Percentiles rank a stretch among this genome's conserved stretches.
These are phyloP conservation scores for Pitta sordida DNA, from an alignment of 2,113 vertebrate genomes.

Conservation along the genomic window DNA sequence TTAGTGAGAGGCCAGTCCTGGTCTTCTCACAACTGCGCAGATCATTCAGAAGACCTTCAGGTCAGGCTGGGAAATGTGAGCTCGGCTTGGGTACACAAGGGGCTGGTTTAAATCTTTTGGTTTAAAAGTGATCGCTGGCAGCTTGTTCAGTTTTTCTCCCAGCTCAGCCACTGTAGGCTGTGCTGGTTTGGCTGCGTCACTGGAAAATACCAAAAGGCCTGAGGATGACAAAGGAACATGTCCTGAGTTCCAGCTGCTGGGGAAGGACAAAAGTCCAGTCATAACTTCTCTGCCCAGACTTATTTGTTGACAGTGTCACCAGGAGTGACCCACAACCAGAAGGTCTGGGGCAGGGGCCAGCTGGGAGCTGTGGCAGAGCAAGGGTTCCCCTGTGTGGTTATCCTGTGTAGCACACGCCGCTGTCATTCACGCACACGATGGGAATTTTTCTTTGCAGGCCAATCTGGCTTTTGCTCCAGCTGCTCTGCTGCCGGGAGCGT, in stretches of 20 bases:
- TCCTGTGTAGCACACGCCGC: fast-evolving
- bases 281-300: background rate
- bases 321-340: background rate
- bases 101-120: background rate
- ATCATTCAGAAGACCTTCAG: background rate
- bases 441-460: conserved; percentile 64
- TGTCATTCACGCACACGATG: fast-evolving
- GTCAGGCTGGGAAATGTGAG: background rate
- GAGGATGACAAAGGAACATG: conserved; percentile 19
- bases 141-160: background rate
- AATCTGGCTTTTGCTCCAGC: conserved; percentile 75
- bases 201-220: conserved; percentile 55
- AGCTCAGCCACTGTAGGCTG: background rate
- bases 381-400: conserved; percentile 32
- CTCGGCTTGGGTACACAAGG: background rate
- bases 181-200: conserved; percentile 28
- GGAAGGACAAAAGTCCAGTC: conserved; percentile 32
- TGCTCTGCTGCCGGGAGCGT: conserved; percentile 71
- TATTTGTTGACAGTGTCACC: conserved; percentile 61
- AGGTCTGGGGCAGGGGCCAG: background rate
- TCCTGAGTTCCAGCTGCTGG: conserved; percentile 36
- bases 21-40: background rate
- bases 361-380: background rate
- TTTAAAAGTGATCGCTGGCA: background rate
- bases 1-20: background rate